Evolutionary conservation across 2,888 invertebrate species (phyloP).

Genomic region (Drosophila tripunctata): DNA sequence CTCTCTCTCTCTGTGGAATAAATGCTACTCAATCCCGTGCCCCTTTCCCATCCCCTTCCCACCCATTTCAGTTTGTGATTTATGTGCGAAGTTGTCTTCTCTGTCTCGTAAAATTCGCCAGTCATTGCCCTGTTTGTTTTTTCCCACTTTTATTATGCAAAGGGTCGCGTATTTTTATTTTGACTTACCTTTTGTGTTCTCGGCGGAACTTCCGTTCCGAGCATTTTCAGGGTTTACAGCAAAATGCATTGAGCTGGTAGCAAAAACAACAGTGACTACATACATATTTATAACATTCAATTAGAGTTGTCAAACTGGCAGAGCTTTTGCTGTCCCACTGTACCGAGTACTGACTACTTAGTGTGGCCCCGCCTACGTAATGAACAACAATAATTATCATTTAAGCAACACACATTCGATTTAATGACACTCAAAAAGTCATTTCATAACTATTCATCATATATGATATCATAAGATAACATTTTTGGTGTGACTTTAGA

Average conservation of each 20-base stretch:
- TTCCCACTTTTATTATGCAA: constrained; percentile 23
- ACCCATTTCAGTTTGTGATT: constrained; percentile 48
- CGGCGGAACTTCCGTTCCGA: constrained; percentile 49
- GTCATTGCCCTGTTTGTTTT: constrained; percentile 66
- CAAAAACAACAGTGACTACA: constrained; percentile 17
- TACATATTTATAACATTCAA: constrained; percentile 7
- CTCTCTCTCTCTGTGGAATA: background rate
- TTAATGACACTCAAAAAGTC: constrained; percentile 22
- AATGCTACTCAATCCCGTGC: constrained; percentile 10
- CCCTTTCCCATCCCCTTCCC: background rate
- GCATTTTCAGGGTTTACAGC: constrained; percentile 29
- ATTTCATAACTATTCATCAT: constrained; percentile 42
- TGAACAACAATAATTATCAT: constrained; percentile 15
- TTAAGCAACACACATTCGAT: constrained; percentile 6
- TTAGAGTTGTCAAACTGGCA: background rate
- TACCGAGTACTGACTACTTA: too few relatives aligned
- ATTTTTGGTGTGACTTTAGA: background rate
- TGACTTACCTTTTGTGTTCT: constrained; percentile 47
- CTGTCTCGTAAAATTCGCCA: constrained; percentile 62
- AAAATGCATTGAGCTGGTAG: constrained; percentile 30
- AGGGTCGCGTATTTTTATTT: constrained; percentile 26
- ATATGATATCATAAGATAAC: constrained; percentile 31
- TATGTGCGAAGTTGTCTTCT: constrained; percentile 65
- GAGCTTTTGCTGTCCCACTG: background rate
- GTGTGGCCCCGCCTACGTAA: background rate